phyloP scores from a whole-genome alignment of 2,113 vertebrate genomes.

The Eulemur macaco region DNA sequence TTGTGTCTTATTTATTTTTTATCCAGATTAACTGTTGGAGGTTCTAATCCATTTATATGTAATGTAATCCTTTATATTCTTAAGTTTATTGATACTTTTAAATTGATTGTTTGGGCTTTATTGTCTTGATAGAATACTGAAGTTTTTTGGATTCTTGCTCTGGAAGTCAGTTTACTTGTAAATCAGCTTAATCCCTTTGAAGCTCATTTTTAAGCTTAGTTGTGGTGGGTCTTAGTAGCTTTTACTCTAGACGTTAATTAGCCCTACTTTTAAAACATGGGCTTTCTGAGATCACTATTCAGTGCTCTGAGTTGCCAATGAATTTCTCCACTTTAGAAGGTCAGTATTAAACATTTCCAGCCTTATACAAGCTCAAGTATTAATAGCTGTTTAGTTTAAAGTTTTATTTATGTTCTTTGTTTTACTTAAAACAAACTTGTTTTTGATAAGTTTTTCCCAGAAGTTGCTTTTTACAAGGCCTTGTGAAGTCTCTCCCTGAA shows the following conservation, averaged over 20 bases:
- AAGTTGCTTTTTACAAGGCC: neutral
- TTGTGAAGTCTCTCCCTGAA: neutral
- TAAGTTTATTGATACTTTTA: neutral
- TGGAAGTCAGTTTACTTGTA: neutral
- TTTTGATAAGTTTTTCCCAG: neutral
- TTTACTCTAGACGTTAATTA: neutral
- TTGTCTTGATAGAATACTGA: neutral
- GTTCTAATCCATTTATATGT: neutral
- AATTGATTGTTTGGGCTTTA: neutral
- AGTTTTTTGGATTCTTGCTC: neutral
- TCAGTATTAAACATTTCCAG: neutral
- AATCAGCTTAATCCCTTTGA: neutral
- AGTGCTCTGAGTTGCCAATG: neutral
- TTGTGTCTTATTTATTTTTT: neutral
- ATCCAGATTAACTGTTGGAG: neutral
- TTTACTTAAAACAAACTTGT: neutral
- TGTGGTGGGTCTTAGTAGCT: neutral
- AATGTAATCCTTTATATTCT: neutral
- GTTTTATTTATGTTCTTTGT: neutral
- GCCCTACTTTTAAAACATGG: neutral
- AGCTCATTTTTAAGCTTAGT: neutral
- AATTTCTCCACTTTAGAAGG: neutral
- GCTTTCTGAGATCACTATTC: neutral
- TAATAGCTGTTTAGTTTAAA: neutral
- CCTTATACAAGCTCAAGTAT: too few relatives aligned